Evolutionary conservation across 2,797 vertebrate genomes (phyloP).

Genomic region (Tachyglossus aculeatus): DNA sequence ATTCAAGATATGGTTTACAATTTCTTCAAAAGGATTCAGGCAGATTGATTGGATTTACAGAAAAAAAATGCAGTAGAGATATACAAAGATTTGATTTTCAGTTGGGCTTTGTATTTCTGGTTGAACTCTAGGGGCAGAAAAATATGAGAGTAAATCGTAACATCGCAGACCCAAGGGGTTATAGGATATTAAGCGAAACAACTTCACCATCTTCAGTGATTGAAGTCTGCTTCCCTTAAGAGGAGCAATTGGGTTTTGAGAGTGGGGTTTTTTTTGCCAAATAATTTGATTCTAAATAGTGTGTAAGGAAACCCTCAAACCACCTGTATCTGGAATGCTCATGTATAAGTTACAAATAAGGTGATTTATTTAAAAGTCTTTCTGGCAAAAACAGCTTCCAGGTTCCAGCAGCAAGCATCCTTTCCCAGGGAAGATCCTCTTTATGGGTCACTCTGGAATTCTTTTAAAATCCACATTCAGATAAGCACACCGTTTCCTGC

Average conservation of each 20-base stretch:
- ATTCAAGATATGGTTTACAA: neutral
- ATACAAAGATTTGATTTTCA: slow-evolving; percentile 32
- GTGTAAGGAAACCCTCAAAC: slow-evolving; percentile 59
- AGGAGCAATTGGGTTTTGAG: slow-evolving; percentile 49
- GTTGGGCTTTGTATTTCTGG: slow-evolving; percentile 48
- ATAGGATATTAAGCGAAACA: slow-evolving; percentile 57
- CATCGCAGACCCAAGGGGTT: slow-evolving; percentile 50
- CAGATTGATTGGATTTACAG: slow-evolving; percentile 11
- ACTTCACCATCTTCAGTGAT: slow-evolving; percentile 49
- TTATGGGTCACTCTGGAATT: too few species aligned
- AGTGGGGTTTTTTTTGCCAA: slow-evolving; percentile 28
- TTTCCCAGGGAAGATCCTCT: too few species aligned
- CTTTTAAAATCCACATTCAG: too few species aligned
- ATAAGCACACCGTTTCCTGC: too few species aligned
- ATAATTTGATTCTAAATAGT: slow-evolving; percentile 62
- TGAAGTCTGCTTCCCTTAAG: slow-evolving; percentile 62
- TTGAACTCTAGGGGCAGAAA: slow-evolving; percentile 57
- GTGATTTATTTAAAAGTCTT: neutral
- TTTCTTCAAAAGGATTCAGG: slow-evolving; percentile 24
- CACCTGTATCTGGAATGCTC: slow-evolving; percentile 69
- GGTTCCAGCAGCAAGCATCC: too few species aligned
- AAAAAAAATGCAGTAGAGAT: slow-evolving; percentile 49
- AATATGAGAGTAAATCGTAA: slow-evolving; percentile 13
- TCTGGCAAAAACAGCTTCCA: neutral
- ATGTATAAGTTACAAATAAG: slow-evolving; percentile 67